Conservation (phyloP, 2,888 invertebrate species). For the Automeris io region DNA sequence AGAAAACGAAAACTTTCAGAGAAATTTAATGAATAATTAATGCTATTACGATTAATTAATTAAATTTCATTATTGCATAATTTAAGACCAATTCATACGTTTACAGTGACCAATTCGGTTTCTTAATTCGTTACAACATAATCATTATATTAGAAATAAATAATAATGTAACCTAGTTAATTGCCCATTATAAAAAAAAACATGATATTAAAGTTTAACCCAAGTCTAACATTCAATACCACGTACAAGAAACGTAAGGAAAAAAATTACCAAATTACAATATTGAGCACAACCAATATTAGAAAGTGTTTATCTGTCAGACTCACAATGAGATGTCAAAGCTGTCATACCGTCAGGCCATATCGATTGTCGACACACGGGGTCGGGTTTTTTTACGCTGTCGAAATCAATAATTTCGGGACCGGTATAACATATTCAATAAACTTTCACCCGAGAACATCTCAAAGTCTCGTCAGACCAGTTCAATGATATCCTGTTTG, state of each 20-base stretch:
- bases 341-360: conserved; percentile 21
- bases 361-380: conserved; percentile 17
- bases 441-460: conserved; percentile 5
- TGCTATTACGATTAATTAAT: no score
- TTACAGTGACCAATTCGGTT: neutral
- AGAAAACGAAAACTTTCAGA: no score
- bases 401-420: conserved; percentile 23
- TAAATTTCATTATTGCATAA: no score
- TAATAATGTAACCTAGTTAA: neutral
- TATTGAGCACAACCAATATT: conserved; percentile 14
- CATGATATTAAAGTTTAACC: neutral
- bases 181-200: neutral
- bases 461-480: neutral
- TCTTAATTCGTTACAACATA: neutral
- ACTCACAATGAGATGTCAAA: conserved; percentile 19
- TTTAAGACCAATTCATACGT: no score
- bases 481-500: neutral
- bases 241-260: neutral
- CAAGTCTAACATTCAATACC: neutral
- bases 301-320: conserved; percentile 18
- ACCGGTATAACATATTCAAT: conserved; percentile 20
- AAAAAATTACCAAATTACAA: conserved; percentile 12
- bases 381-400: conserved; percentile 9
- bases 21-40: no score
- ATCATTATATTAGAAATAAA: neutral